Evolutionary conservation across 2,113 vertebrate genomes (phyloP), one percentile per base, ranked within the genome.

Genomic region (Nyctibius bracteatus): DNA sequence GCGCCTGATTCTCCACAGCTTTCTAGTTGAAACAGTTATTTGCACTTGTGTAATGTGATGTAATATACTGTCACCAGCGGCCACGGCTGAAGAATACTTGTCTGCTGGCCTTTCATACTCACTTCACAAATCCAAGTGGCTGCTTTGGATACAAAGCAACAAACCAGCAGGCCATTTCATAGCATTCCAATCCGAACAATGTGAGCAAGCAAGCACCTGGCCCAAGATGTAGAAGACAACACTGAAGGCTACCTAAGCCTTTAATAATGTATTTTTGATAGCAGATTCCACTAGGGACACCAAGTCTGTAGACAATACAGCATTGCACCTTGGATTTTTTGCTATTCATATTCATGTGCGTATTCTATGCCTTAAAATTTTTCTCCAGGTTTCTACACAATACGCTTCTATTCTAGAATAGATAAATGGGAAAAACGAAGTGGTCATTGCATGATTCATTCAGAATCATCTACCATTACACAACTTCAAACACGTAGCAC

Each of bases 191-290:
- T 5, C 23, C 0, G 0, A 91, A 41, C 21, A 9, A 49, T 4
- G 21, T 3, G 13, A 92, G 58, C 58, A 33, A 16, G 18, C 1
- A 13, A 65, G 23, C 18, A 30, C 10, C 72, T 5, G 19, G 62
- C 27, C 44, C 3, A 12, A 63, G 25, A 17, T 20, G 14, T 0
- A 35, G 35, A 65, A 31, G 0, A 1, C 19, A 44, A 39, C 24
- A 33, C 20, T 20, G 20, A 47, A 72, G 51, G 61, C 43, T 35
- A 22, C 21, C 65, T 7, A 72, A 57, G 54, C 43, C n/a, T 65
- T 78, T 51, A 93, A 43, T 3, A 10, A 35, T 4, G 16, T 41
- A 21, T 39, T 59, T 94, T 85, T 65, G 54, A n/a, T 9, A 66
- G 14, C 75, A 70, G 86, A 77, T 55, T 77, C 87, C 17, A 41